Percentiles rank a stretch among this genome's conserved stretches.
Conservation (phyloP, 2,888 invertebrate species). For the Apamea crenata region DNA sequence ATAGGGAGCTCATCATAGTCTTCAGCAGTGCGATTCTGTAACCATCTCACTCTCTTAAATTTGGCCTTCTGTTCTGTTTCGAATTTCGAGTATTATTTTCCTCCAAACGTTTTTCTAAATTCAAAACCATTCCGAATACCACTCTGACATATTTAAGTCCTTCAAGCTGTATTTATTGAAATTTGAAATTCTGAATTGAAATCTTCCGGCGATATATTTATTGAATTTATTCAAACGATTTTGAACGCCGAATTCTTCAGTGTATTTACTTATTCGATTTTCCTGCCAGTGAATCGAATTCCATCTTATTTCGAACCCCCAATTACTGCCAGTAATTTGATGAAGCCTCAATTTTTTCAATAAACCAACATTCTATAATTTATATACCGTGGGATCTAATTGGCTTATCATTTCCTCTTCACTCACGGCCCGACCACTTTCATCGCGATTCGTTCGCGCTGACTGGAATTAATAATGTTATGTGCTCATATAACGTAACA, state of each 20-base stretch:
- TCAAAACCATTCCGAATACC: background rate
- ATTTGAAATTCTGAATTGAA: slow-evolving; percentile 42
- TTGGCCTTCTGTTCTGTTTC: background rate
- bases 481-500: slow-evolving; percentile 56
- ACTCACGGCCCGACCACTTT: slow-evolving; percentile 57
- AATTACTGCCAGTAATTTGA: slow-evolving; percentile 20
- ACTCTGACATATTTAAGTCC: background rate
- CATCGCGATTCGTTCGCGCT: slow-evolving; percentile 62
- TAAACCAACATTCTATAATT: slow-evolving; percentile 35
- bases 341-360: slow-evolving; percentile 38
- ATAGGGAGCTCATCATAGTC: background rate
- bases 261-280: slow-evolving; percentile 19
- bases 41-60: no score
- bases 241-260: slow-evolving; percentile 18
- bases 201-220: background rate
- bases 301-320: slow-evolving; percentile 21
- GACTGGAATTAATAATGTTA: slow-evolving; percentile 66
- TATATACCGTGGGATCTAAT: slow-evolving; percentile 47
- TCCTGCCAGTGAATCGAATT: slow-evolving; percentile 9
- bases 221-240: slow-evolving; percentile 24
- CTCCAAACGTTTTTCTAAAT: background rate
- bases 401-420: slow-evolving; percentile 63
- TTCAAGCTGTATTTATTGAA: slow-evolving; percentile 11
- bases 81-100: slow-evolving; percentile 5
- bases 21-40: no score